Evolutionary conservation across 2,797 vertebrate species (phyloP).

Genomic region (Fistularia commersonii): DNA sequence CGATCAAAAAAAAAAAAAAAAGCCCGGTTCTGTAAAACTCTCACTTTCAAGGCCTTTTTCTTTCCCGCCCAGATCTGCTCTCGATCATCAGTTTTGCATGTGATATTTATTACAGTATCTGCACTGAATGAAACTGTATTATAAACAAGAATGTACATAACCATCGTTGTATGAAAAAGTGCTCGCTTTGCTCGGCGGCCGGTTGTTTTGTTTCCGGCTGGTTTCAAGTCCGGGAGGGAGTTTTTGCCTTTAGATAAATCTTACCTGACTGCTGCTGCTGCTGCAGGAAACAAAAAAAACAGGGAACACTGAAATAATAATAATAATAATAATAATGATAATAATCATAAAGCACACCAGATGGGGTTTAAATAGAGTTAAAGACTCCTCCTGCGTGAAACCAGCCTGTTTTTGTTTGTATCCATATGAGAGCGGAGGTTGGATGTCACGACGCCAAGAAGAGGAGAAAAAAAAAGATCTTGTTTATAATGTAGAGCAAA

Average conservation of each 20-base stretch:
- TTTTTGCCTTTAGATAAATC: neutral
- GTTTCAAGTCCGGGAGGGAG: neutral
- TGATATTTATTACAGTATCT: conserved; percentile 70
- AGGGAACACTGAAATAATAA: too few relatives aligned
- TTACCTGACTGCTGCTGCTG: too few relatives aligned
- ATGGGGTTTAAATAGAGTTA: too few relatives aligned
- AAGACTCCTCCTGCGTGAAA: too few relatives aligned
- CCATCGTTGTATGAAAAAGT: conserved; percentile 56
- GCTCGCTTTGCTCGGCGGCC: conserved; percentile 46
- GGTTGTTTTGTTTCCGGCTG: conserved; percentile 16
- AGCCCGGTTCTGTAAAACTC: conserved; percentile 27
- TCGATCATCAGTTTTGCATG: conserved; percentile 67
- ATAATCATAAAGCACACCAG: too few relatives aligned
- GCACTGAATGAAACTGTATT: conserved; percentile 72
- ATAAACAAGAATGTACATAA: conserved; percentile 78
- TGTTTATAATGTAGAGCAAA: conserved; percentile 66
- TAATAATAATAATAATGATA: too few relatives aligned
- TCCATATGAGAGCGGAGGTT: neutral
- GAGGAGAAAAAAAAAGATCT: conserved; percentile 32
- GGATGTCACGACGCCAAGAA: conserved; percentile 3
- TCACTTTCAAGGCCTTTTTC: conserved; percentile 5
- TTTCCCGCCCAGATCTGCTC: conserved; percentile 44
- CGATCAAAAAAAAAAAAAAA: too few relatives aligned
- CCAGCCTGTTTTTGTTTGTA: too few relatives aligned
- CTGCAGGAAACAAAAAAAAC: too few relatives aligned